Conservation (phyloP, 2,888 invertebrate genomes). For the Seira ritae region DNA sequence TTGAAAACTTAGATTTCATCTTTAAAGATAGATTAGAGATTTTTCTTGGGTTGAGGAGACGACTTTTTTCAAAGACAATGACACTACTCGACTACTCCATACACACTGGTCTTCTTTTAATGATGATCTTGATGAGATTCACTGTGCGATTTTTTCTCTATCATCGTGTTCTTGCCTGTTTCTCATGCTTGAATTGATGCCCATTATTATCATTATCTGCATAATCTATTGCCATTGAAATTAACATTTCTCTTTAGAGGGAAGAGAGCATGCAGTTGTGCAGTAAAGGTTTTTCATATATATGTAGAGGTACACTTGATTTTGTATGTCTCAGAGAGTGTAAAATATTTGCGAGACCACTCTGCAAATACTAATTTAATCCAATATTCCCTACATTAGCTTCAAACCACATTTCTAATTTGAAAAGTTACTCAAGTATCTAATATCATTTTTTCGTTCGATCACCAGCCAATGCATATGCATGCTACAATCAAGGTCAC, state of each 20-base stretch:
- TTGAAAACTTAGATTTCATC: background rate
- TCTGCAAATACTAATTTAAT: no score
- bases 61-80: background rate
- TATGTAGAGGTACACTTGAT: no score
- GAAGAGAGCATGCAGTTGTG: background rate
- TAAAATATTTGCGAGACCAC: no score
- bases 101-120: background rate
- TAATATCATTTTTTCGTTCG: slow-evolving; percentile 51
- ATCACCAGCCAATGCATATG: slow-evolving; percentile 34
- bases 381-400: slow-evolving; percentile 15
- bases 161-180: background rate
- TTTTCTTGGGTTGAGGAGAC: no score
- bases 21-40: background rate
- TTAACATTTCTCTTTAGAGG: background rate
- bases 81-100: background rate
- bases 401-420: slow-evolving; percentile 41
- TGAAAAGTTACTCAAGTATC: slow-evolving; percentile 37
- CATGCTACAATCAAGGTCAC: slow-evolving; percentile 59
- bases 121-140: background rate
- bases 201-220: background rate
- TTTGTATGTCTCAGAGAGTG: no score
- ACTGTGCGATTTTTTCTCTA: background rate
- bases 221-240: background rate
- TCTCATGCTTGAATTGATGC: no score
- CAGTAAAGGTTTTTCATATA: background rate